Base-by-base conservation (phyloP, 2,113 vertebrate genomes). In the Nerophis lumbriciformis region DNA sequence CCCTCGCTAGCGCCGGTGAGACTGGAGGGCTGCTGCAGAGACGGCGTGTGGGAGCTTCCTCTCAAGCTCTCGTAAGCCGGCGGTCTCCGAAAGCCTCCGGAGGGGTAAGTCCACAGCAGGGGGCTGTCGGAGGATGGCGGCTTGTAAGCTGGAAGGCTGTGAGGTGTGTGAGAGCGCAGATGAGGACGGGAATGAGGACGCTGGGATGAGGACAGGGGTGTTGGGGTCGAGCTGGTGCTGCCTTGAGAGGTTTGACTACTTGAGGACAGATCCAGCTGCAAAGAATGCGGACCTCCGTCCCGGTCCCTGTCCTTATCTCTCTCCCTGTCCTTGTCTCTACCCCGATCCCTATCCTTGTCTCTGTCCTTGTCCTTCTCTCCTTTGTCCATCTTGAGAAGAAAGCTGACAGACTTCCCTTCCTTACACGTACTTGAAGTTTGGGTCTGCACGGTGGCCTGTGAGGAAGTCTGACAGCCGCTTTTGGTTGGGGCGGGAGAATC, bases 51-150 rank as follows among this genome's bases (percentile, higher is more conserved):
- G 37, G 83, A 78, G 63, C 82, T 82, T 38, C 84, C 91, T 68
- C 77, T 84, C 69, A 94, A 75, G 78, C 93, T 95, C 57, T 95
- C 93, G 6, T 95, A 95, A 61, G 94, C 93, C 1, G 94, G 94
- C 14, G 94, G 94, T 54, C 92, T 91, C 66, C 92, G 89, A 75
- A 93, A 90, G 44, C 88, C 91, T 6, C 89, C 88, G 0, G 94
- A 93, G 10, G 93, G 93, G 83, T 94, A 95, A 44, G 94, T 94
- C 94, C 94, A 95, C 58, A 94, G 90, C 6, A 92, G 84, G 57
- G 77, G 90, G 80, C 80, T 91, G 81, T 92, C 90, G 0, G 91
- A 88, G 0, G 89, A 84, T 4, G 89, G 87, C 10, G 88, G 88
- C 67, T 90, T 90, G 73, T 92, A 92, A 0, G 83, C 86, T 38